Conservation (phyloP, 2,797 vertebrate species). For the Sorex maritimensis region DNA sequence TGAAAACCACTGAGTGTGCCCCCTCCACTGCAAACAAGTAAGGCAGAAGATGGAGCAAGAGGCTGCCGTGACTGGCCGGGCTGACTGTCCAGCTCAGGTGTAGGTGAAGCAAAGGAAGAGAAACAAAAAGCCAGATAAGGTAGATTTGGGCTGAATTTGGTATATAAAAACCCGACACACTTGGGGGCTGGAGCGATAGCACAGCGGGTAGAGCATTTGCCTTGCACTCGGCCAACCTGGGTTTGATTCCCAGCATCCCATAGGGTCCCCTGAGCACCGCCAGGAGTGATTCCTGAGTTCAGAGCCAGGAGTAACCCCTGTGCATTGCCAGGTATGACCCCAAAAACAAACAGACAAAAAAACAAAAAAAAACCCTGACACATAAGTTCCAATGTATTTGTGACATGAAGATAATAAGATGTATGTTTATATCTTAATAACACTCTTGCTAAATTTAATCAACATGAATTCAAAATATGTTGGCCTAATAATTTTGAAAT, state of each 20-base stretch:
- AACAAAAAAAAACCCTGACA: background rate
- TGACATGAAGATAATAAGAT: constrained; percentile 13
- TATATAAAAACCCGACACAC: constrained; percentile 10
- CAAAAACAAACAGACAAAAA: too few species aligned
- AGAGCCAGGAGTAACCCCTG: too few species aligned
- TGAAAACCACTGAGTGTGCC: too few species aligned
- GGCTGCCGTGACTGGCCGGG: background rate
- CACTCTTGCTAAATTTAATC: constrained; percentile 14
- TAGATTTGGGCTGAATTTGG: background rate
- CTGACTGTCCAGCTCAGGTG: constrained; percentile 2
- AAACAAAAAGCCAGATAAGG: background rate
- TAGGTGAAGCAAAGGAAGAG: constrained; percentile 1
- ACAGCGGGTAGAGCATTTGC: too few species aligned
- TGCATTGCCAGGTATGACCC: too few species aligned
- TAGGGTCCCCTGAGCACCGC: too few species aligned
- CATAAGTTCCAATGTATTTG: background rate
- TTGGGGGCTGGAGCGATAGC: too few species aligned
- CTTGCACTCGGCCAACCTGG: too few species aligned
- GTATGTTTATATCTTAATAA: background rate
- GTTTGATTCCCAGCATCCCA: too few species aligned
- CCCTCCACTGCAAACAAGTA: background rate
- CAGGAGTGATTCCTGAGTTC: too few species aligned
- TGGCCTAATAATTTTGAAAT: background rate
- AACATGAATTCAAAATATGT: constrained; percentile 43
- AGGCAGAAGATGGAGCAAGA: background rate